Conservation (phyloP, 2,888 invertebrate genomes). For the Congeria kusceri region DNA sequence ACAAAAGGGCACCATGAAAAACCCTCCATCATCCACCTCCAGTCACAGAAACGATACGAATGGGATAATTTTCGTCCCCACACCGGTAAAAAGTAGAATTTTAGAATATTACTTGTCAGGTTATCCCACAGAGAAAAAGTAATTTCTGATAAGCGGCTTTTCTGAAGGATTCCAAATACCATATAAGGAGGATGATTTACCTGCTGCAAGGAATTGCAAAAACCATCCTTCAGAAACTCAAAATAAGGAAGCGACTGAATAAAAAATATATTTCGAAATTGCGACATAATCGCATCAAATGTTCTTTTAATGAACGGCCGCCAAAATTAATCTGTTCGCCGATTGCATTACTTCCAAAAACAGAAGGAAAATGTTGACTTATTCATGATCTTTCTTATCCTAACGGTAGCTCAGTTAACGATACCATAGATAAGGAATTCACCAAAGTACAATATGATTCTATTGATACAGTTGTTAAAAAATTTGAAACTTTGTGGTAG, state of each 20-base stretch:
- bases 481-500: constrained; percentile 28
- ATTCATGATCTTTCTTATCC: constrained; percentile 47
- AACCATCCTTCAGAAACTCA: constrained; percentile 36
- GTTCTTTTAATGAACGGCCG: constrained; percentile 5
- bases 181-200: neutral
- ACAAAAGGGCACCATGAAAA: too few relatives aligned
- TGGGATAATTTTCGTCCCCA: neutral
- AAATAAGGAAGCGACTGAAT: neutral
- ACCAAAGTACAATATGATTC: constrained; percentile 35
- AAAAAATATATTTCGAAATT: constrained; percentile 7
- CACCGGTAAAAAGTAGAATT: constrained; percentile 30
- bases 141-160: constrained; percentile 28
- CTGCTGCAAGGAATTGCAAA: neutral
- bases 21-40: neutral
- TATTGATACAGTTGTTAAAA: constrained; percentile 33
- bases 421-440: constrained; percentile 5
- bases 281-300: constrained; percentile 1
- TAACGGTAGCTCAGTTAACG: constrained; percentile 14
- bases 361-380: constrained; percentile 11
- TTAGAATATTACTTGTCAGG: constrained; percentile 6
- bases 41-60: neutral
- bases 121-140: constrained; percentile 6
- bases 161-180: constrained; percentile 7
- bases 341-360: constrained; percentile 34
- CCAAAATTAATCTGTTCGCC: constrained; percentile 35